These are phyloP conservation scores for Oophaga pumilio DNA, from an alignment of 2,113 vertebrate genomes.

Conservation along the genomic window DNA sequence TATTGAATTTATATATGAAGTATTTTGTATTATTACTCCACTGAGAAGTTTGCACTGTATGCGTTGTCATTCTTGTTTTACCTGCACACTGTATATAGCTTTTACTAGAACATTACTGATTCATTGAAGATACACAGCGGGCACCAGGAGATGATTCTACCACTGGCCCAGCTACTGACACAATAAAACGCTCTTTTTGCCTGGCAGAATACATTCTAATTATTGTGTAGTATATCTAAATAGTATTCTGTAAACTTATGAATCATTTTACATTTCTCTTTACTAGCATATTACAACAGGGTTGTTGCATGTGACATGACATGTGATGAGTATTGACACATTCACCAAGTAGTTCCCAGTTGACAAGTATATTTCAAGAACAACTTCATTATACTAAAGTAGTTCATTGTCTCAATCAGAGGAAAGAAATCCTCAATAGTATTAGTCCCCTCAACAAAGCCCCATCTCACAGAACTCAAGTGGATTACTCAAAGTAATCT, in stretches of 20 bases:
- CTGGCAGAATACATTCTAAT: neutral
- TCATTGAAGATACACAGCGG: neutral
- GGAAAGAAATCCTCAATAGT: slow-evolving; percentile 18
- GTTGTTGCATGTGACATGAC: neutral
- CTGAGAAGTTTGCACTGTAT: neutral
- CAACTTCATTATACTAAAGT: slow-evolving; percentile 4
- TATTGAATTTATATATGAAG: too few species aligned
- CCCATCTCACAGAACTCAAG: slow-evolving; percentile 38
- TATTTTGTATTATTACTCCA: too few species aligned
- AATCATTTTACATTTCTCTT: neutral
- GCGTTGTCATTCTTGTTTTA: neutral
- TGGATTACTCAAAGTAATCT: slow-evolving; percentile 54
- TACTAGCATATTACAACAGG: neutral
- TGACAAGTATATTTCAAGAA: neutral
- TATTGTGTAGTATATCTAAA: neutral
- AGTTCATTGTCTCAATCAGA: neutral
- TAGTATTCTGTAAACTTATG: neutral
- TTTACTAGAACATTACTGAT: neutral
- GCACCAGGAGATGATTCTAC: neutral
- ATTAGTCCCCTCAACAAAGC: slow-evolving; percentile 30
- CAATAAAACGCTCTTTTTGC: too few species aligned
- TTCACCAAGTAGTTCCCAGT: neutral
- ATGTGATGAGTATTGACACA: neutral
- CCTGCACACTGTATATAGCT: neutral
- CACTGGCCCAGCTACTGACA: too few species aligned